phyloP scores from a whole-genome alignment of 2,888 invertebrate genomes.

The Nysson spinosus region DNA sequence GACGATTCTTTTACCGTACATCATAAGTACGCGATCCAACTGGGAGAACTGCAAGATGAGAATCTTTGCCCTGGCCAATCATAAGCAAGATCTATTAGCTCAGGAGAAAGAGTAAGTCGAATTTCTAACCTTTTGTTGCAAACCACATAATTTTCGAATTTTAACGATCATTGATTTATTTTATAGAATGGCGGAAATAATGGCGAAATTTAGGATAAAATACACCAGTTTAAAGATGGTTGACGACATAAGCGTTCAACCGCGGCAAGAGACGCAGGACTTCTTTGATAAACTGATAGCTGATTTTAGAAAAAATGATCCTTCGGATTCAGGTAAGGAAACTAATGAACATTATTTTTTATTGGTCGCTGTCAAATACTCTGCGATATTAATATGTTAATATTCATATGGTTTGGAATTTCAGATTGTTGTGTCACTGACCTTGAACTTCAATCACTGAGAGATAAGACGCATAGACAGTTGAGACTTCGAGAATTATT shows the following conservation, averaged over 20 bases:
- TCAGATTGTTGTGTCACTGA: slow-evolving; percentile 85
- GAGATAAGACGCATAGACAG: slow-evolving; percentile 94
- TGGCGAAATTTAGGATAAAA: slow-evolving; percentile 96
- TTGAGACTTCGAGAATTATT: slow-evolving; percentile 93
- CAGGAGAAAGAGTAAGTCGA: slow-evolving; percentile 90
- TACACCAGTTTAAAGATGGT: slow-evolving; percentile 95
- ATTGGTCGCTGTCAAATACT: no score
- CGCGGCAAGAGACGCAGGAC: slow-evolving; percentile 85
- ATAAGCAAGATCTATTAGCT: slow-evolving; percentile 86
- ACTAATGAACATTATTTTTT: no score
- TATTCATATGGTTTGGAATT: slow-evolving; percentile 2
- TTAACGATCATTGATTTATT: slow-evolving; percentile 55
- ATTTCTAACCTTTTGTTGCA: neutral
- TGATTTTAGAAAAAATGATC: slow-evolving; percentile 80
- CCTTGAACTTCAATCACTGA: slow-evolving; percentile 84
- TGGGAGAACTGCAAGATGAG: slow-evolving; percentile 89
- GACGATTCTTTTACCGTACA: slow-evolving; percentile 91
- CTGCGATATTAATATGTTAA: neutral
- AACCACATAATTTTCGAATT: no score
- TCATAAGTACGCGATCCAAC: slow-evolving; percentile 87
- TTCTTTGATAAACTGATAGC: slow-evolving; percentile 86
- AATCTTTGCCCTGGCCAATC: slow-evolving; percentile 90
- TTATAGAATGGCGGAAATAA: slow-evolving; percentile 92
- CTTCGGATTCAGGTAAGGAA: slow-evolving; percentile 58
- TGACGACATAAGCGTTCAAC: slow-evolving; percentile 91